Conservation (phyloP, 2,797 vertebrate species). For the Enteromius afrohamiltoni region DNA sequence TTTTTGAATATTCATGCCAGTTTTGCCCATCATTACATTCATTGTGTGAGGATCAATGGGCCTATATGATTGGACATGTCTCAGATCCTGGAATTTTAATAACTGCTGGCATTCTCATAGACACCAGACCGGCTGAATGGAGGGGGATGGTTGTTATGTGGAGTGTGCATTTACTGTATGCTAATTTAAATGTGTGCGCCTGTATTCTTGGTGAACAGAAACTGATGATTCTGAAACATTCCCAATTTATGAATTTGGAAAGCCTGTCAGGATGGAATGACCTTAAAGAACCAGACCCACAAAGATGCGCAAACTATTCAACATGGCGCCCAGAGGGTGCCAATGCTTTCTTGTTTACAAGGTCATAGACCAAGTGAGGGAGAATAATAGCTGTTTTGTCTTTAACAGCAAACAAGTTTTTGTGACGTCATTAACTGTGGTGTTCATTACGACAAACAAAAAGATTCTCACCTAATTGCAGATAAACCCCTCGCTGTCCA, state of each 20-base stretch:
- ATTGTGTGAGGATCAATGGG: constrained; percentile 33
- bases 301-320: constrained; percentile 11
- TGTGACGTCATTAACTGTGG: constrained; percentile 64
- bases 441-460: constrained; percentile 70
- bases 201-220: not conserved
- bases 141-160: constrained; percentile 23
- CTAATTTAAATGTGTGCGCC: not conserved
- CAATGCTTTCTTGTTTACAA: constrained; percentile 64
- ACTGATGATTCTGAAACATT: not conserved
- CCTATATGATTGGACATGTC: constrained; percentile 65
- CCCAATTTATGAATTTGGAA: not conserved
- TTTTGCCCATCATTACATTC: constrained; percentile 57
- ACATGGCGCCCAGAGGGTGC: constrained; percentile 38
- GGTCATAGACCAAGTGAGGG: constrained; percentile 54
- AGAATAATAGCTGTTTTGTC: constrained; percentile 64
- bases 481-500: constrained; percentile 43
- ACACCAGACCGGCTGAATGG: constrained; percentile 7
- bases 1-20: constrained; percentile 53
- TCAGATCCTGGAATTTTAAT: constrained; percentile 67
- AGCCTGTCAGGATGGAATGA: constrained; percentile 20
- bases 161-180: constrained; percentile 5
- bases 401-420: constrained; percentile 64
- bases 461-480: constrained; percentile 60
- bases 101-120: constrained; percentile 55
- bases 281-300: constrained; percentile 45